phyloP scores from a whole-genome alignment of 2,888 invertebrate genomes.

The Ctenicera cuprea region DNA sequence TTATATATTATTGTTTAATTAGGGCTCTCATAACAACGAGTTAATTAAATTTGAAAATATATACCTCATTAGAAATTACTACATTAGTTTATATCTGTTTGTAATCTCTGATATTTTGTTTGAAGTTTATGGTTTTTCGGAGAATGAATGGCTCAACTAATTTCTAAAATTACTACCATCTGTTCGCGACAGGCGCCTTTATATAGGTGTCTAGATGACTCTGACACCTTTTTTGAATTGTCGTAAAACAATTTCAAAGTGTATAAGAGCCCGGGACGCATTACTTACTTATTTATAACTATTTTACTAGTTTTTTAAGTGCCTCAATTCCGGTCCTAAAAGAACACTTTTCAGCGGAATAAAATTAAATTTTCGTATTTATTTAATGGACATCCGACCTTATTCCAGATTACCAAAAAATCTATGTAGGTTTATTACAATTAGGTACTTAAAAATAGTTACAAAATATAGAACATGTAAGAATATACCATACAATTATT shows the following conservation, averaged over 20 bases:
- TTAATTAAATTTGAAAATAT: slow-evolving; percentile 67
- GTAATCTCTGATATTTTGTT: slow-evolving; percentile 62
- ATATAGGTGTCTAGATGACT: slow-evolving; percentile 43
- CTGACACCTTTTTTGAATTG: slow-evolving; percentile 42
- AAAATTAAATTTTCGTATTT: slow-evolving; percentile 2
- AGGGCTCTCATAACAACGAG: slow-evolving; percentile 68
- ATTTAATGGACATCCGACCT: not conserved
- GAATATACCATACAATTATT: too few relatives aligned
- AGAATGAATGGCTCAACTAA: slow-evolving; percentile 58
- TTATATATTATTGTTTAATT: slow-evolving; percentile 71
- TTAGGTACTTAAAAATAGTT: too few relatives aligned
- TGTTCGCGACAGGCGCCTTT: slow-evolving; percentile 57
- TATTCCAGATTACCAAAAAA: not conserved
- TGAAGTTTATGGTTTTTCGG: slow-evolving; percentile 54
- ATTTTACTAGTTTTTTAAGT: slow-evolving; percentile 47
- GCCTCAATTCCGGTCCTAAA: slow-evolving; percentile 18
- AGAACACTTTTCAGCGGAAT: not conserved
- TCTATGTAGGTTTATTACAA: too few relatives aligned
- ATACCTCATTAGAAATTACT: slow-evolving; percentile 33
- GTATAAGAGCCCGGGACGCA: slow-evolving; percentile 1
- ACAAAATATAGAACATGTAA: too few relatives aligned
- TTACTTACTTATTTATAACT: slow-evolving; percentile 32
- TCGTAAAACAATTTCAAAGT: slow-evolving; percentile 44
- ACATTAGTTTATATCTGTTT: slow-evolving; percentile 62
- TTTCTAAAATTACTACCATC: slow-evolving; percentile 60